A percentile compares a stretch with the other conserved stretches of the same genome.
These are phyloP conservation scores for Parasteatoda tepidariorum DNA, from an alignment of 1,140 invertebrate species.

Conservation along the genomic window DNA sequence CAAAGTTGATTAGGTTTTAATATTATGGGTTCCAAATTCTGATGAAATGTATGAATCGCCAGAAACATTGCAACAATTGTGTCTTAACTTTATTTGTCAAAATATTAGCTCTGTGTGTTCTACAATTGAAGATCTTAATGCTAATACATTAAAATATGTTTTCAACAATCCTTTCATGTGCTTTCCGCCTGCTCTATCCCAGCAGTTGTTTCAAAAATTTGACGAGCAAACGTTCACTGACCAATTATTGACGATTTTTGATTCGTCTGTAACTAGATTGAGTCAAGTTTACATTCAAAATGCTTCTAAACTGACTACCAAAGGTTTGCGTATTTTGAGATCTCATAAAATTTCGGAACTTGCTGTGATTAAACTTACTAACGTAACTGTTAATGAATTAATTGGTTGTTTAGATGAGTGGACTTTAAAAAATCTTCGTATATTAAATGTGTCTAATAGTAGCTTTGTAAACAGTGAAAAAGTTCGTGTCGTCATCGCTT, in stretches of 20 bases:
- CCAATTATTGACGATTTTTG: conserved; percentile 76
- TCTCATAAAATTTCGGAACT: conserved; percentile 75
- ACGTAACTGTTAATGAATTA: conserved; percentile 76
- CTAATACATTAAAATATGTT: conserved; percentile 69
- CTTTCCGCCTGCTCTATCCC: conserved; percentile 77
- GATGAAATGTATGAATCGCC: conserved; percentile 76
- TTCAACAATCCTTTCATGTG: conserved; percentile 77
- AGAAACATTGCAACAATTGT: conserved; percentile 75
- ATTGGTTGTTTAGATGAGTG: conserved; percentile 80
- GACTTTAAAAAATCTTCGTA: conserved; percentile 74
- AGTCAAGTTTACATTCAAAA: conserved; percentile 70
- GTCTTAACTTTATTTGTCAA: conserved; percentile 78
- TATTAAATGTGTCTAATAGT: conserved; percentile 77
- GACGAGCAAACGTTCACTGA: conserved; percentile 77
- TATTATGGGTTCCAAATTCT: neutral
- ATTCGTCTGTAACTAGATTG: conserved; percentile 75
- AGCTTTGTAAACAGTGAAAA: conserved; percentile 74
- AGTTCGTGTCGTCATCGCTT: conserved; percentile 69
- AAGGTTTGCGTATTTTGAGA: conserved; percentile 76
- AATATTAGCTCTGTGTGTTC: conserved; percentile 75
- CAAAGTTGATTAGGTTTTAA: neutral
- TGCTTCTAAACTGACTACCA: conserved; percentile 72
- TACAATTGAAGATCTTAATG: conserved; percentile 62
- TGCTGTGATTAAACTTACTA: conserved; percentile 73
- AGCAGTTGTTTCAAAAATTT: conserved; percentile 75